Percentiles rank a stretch among this genome's conserved stretches.
These are phyloP conservation scores for Leucophenga montana DNA, from an alignment of 2,888 invertebrate species.

Conservation along the genomic window DNA sequence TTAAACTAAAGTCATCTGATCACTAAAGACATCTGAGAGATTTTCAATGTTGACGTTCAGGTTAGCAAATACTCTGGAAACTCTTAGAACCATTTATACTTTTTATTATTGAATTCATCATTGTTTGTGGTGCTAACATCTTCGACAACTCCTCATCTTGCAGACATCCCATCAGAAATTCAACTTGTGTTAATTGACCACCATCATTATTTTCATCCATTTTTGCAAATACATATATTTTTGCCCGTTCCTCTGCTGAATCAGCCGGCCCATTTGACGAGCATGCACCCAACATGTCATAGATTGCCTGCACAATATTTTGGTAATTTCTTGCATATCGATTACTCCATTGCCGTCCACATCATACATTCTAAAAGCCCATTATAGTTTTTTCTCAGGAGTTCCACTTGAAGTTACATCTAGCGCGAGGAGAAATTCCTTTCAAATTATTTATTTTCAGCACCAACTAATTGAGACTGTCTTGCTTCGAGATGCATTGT, in stretches of 20 bases:
- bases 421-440: conserved; percentile 93
- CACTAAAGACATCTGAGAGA: no score
- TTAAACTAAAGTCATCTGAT: no score
- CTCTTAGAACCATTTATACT: no score
- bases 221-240: conserved; percentile 99
- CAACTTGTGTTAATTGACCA: conserved; percentile 96
- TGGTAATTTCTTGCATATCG: conserved; percentile 98
- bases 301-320: conserved; percentile 99
- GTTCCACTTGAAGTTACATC: conserved; percentile 98
- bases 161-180: conserved; percentile 97
- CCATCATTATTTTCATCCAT: conserved; percentile 99
- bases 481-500: background rate
- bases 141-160: conserved; percentile 96
- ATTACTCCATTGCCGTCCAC: conserved; percentile 98
- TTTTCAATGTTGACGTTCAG: no score
- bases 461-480: background rate
- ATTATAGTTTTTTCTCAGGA: conserved; percentile 97
- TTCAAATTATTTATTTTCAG: no score
- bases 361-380: conserved; percentile 99
- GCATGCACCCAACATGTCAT: conserved; percentile 99
- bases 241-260: conserved; percentile 97
- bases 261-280: conserved; percentile 95
- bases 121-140: conserved; percentile 91
- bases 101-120: no score
- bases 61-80: no score